Evolutionary conservation across 2,888 invertebrate genomes (phyloP), one percentile per base, ranked within the genome.

Genomic region (Hoplodrina blanda): DNA sequence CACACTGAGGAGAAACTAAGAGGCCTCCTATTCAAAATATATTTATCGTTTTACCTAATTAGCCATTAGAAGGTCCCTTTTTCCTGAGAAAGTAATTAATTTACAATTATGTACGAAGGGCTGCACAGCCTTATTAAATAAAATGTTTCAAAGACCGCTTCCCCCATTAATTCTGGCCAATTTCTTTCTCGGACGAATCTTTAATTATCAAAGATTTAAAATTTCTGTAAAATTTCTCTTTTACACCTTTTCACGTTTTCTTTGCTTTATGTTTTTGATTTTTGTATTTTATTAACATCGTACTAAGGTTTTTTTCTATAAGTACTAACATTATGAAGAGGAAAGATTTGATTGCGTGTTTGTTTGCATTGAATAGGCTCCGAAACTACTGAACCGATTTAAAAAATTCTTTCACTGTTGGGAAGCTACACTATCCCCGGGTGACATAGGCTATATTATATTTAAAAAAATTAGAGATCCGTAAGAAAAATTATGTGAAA

Each of bases 51-150:
- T 37, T 87, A 87, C 88, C 88, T 91, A 93, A 94, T 94, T 91
- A 90, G 88, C 91, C 88, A 91, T 91, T 91, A 91, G 80, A 80
- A 89, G 87, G 90, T 90, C 89, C 91, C 91, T 91, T 90, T 91
- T 91, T 90, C 88, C 84, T 89, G 84, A 88, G 87, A 90, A 89
- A 87, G 90, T 91, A 93, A 94, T 94, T 94, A 94, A 94, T 95
- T 93, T 88, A 93, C 93, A 94, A 94, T 95, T 95, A 94, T 91
- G 91, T 92, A 92, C 91, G 89, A 91, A 92, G 92, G 91, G 92
- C 92, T 92, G 87, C 89, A 91, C 90, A 90, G 91, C 88, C 89
- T 93, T 93, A 93, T 94, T 94, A 93, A 94, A 94, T 93, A 92
- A 92, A 94, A 94, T 90, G 90, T 92, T 92, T 89, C 89, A 90